Evolutionary conservation across 2,888 invertebrate species (phyloP), one percentile per base, ranked within the genome.

Genomic region (Entomobrya proxima): DNA sequence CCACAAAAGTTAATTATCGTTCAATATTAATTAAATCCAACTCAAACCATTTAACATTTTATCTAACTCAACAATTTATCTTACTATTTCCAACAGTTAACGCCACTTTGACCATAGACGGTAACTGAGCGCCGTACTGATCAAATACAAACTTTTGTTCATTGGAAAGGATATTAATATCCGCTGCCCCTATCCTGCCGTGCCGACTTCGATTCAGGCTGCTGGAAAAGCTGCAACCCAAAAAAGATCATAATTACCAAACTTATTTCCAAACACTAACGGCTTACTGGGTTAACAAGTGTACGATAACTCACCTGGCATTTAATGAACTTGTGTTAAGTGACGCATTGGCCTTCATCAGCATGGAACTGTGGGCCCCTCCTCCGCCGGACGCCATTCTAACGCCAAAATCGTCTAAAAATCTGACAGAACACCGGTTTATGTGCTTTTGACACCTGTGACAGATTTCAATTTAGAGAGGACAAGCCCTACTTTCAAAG

Each of bases 41-140:
- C 27, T 5, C n/a, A n/a, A 64, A 32, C 9, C 15, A n/a, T 2
- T 18, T 5, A 44, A 44, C 2, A 40, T 61, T 61, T 58, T 9
- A 77, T 6, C 24, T 47, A 21, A 13, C 7, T 50, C 9, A 64
- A 18, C n/a, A 67, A 7, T 2, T 44, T 58, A 7, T 15, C 58
- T 24, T 75, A 79, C 78, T 64, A 52, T 74, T 82, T 50, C 78
- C 79, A 5, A 80, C 58, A 13, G 79, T 85, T n/a, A 87, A 35
- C 7, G 87, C 87, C 13, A 85, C 84, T 76, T 81, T 84, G 11
- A 87, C 81, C 87, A 87, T 87, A 24, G 87, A 84, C 18, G 87
- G 87, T 13, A 87, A 61, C 11, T 75, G 21, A 15, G 86, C 79
- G 44, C 80, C 80, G 40, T 81, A 81, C 5, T 79, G 76, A 27